phyloP scores from a whole-genome alignment of 2,113 vertebrate genomes.

The Salvator merianae region DNA sequence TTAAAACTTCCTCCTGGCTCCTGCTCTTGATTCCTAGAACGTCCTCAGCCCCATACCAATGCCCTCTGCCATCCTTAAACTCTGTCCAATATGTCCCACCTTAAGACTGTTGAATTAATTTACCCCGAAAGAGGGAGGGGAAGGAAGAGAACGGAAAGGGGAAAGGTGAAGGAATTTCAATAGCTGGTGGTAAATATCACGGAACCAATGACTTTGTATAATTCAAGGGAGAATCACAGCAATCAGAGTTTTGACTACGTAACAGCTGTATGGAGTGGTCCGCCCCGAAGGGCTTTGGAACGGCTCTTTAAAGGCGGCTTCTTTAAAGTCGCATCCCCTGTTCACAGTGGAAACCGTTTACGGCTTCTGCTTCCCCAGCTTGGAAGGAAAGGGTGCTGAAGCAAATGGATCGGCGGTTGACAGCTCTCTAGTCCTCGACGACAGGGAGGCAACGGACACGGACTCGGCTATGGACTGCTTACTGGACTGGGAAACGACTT shows the following conservation, averaged over 20 bases:
- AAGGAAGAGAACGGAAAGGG: constrained; percentile 36
- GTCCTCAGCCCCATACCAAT: constrained; percentile 48
- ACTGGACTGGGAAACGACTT: constrained; percentile 86
- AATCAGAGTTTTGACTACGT: constrained; percentile 49
- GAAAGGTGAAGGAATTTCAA: constrained; percentile 30
- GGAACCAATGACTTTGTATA: constrained; percentile 58
- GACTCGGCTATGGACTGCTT: constrained; percentile 81
- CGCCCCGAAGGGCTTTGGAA: constrained; percentile 5
- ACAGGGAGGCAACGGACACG: constrained; percentile 73
- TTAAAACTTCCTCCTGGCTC: not conserved
- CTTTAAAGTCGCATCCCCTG: not conserved
- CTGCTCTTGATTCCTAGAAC: constrained; percentile 47
- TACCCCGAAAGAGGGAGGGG: constrained; percentile 12
- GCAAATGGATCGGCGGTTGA: constrained; percentile 85
- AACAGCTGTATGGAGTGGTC: constrained; percentile 26
- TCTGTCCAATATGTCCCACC: constrained; percentile 18
- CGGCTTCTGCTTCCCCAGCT: constrained; percentile 88
- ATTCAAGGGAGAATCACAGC: constrained; percentile 50
- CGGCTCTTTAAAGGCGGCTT: not conserved
- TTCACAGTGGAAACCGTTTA: constrained; percentile 61
- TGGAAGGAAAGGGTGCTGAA: constrained; percentile 91
- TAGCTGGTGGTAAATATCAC: constrained; percentile 31
- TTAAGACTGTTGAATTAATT: constrained; percentile 35
- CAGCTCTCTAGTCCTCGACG: constrained; percentile 85
- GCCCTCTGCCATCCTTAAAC: constrained; percentile 51